These are phyloP conservation scores for Timema podura DNA, from an alignment of 2,888 invertebrate species.

Conservation along the genomic window DNA sequence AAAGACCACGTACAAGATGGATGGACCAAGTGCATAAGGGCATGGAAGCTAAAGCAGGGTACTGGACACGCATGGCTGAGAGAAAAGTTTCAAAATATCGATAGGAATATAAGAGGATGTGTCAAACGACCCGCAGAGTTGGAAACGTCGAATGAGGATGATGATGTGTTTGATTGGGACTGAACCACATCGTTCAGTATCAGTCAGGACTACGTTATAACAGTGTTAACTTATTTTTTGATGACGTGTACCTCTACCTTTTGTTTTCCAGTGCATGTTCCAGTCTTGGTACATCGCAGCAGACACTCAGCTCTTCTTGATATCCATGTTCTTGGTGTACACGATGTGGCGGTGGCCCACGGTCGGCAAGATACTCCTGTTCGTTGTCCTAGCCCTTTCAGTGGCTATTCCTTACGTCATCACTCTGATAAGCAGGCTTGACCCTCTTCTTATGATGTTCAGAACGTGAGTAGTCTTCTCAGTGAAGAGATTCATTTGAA, in stretches of 20 bases:
- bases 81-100: too few relatives aligned
- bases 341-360: slow-evolving; percentile 62
- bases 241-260: background rate
- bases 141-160: too few relatives aligned
- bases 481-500: too few relatives aligned
- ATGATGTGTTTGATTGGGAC: too few relatives aligned
- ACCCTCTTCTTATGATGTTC: slow-evolving; percentile 63
- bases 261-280: slow-evolving; percentile 63
- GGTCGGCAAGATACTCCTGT: slow-evolving; percentile 53
- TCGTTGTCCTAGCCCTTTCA: slow-evolving; percentile 49
- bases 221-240: background rate
- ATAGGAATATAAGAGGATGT: too few relatives aligned
- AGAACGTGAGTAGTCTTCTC: slow-evolving; percentile 48
- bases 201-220: too few relatives aligned
- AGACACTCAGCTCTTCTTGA: slow-evolving; percentile 55
- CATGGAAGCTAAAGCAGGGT: too few relatives aligned
- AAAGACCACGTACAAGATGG: too few relatives aligned
- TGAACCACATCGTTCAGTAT: too few relatives aligned
- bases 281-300: slow-evolving; percentile 67
- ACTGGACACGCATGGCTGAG: too few relatives aligned
- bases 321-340: slow-evolving; percentile 55
- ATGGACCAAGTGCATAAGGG: too few relatives aligned
- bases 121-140: too few relatives aligned
- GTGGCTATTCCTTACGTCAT: slow-evolving; percentile 53
- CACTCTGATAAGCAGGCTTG: slow-evolving; percentile 56